Conservation (phyloP, 53 echinoderm and acorn worm species). For the Crossaster papposus region DNA sequence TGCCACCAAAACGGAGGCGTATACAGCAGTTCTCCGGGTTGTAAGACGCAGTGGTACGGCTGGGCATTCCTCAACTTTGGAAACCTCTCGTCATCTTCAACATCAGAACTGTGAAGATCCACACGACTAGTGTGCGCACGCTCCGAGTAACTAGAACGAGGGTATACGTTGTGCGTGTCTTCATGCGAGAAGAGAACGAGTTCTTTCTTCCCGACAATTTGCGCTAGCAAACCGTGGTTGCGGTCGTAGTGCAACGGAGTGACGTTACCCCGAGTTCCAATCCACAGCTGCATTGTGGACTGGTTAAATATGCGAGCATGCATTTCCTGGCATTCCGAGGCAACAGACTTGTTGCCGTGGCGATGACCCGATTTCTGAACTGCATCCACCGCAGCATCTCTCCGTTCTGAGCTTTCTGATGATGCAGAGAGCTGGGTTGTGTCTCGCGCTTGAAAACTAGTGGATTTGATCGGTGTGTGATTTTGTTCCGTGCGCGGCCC, state of each 20-base stretch:
- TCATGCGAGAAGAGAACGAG: slow-evolving; percentile 61
- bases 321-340: slow-evolving; percentile 19
- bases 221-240: slow-evolving; percentile 61
- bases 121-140: slow-evolving; percentile 61
- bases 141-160: slow-evolving; percentile 48
- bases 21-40: slow-evolving; percentile 63
- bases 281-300: slow-evolving; percentile 64
- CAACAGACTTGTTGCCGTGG: background rate
- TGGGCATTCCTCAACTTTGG: slow-evolving; percentile 49
- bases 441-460: no score
- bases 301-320: slow-evolving; percentile 31
- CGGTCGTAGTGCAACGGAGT: slow-evolving; percentile 66
- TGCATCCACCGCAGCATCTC: background rate
- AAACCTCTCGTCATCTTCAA: background rate
- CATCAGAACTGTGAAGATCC: slow-evolving; percentile 12
- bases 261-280: slow-evolving; percentile 65
- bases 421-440: background rate
- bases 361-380: slow-evolving; percentile 1
- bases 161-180: slow-evolving; percentile 58
- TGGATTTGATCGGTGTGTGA: background rate
- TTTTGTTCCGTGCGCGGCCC: background rate
- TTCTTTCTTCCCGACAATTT: slow-evolving; percentile 60
- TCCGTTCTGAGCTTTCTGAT: background rate
- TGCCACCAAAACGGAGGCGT: slow-evolving; percentile 69
- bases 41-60: slow-evolving; percentile 51